A percentile compares a stretch with the other conserved stretches of the same genome.
phyloP scores from a whole-genome alignment of 2,888 invertebrate species.

The Platycheirus albimanus region DNA sequence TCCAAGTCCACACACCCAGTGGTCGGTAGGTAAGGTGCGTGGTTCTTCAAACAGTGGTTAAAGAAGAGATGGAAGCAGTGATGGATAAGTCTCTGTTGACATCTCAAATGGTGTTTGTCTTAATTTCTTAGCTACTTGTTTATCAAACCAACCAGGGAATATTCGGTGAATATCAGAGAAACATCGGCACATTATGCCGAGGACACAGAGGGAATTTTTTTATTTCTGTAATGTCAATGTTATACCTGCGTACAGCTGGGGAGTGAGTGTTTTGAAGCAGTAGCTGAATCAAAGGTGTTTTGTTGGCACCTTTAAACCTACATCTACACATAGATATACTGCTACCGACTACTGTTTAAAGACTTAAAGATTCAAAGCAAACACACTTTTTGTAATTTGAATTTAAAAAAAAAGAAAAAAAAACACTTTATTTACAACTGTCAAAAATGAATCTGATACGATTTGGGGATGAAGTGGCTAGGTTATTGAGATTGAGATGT shows the following conservation, averaged over 20 bases:
- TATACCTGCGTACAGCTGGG: slow-evolving; percentile 44
- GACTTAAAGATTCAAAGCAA: slow-evolving; percentile 35
- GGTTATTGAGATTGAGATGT: slow-evolving; percentile 36
- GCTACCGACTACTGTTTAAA: slow-evolving; percentile 26
- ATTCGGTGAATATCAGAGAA: slow-evolving; percentile 71
- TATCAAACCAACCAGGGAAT: slow-evolving; percentile 57
- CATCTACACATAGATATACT: too few species aligned
- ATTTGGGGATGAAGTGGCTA: slow-evolving; percentile 41
- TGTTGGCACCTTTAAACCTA: slow-evolving; percentile 67
- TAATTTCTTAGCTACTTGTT: slow-evolving; percentile 73
- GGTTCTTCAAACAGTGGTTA: too few species aligned
- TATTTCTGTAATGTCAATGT: slow-evolving; percentile 11
- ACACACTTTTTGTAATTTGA: slow-evolving; percentile 1
- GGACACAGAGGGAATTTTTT: neutral
- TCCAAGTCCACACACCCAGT: neutral
- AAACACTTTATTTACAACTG: slow-evolving; percentile 11
- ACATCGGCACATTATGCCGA: neutral
- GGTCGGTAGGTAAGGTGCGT: too few species aligned
- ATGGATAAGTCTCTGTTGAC: slow-evolving; percentile 65
- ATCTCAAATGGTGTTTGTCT: slow-evolving; percentile 73
- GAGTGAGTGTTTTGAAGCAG: slow-evolving; percentile 33
- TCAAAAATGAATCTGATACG: slow-evolving; percentile 59
- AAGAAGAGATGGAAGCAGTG: slow-evolving; percentile 25
- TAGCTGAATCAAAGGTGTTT: slow-evolving; percentile 70
- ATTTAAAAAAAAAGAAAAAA: neutral